Evolutionary conservation across 2,113 vertebrate species (phyloP), one percentile per base, ranked within the genome.

Genomic region (Dasyurus viverrinus): DNA sequence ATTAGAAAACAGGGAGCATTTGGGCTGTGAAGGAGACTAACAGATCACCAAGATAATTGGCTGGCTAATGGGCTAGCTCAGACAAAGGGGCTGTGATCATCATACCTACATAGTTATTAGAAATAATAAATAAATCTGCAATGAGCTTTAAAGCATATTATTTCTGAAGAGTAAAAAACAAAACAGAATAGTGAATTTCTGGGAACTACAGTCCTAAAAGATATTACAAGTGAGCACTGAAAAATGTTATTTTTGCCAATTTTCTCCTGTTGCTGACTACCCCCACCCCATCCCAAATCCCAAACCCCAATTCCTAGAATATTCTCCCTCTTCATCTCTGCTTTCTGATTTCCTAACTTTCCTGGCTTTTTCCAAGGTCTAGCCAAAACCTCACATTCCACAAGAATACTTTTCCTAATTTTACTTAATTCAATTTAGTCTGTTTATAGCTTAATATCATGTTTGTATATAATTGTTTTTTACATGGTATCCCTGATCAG

Each of bases 1-100:
- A 97, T 96, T 95, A 94, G 93, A 97, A 89, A 95, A 55, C 89
- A 94, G 93, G 93, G 94, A 97, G 93, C 92, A 97, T 97, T 97
- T 97, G 95, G n/a, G 27, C 89, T 92, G 42, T 94, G 92, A 94
- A 96, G 94, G 90, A 96, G 94, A 89, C 94, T 94, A 97, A 98
- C 96, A 96, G 96, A 97, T 97, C 95, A 97, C 95, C 94, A 96
- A 90, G 94, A 27, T 97, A 98, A 97, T 92, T 97, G 95, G 91
- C 76, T 96, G 92, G 97, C 55, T 97, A 98, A 97, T 90, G 92
- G 95, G 60, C 48, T 96, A 94, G 48, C 92, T 95, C 94, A 91
- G 90, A 95, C 91, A 94, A 96, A 95, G 60, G 91, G 95, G 92
- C 84, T 93, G 57, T 96, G 95, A 97, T 95, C 52, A 94, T 96